phyloP scores from a whole-genome alignment of 2,888 invertebrate species.

The Apamea monoglypha region DNA sequence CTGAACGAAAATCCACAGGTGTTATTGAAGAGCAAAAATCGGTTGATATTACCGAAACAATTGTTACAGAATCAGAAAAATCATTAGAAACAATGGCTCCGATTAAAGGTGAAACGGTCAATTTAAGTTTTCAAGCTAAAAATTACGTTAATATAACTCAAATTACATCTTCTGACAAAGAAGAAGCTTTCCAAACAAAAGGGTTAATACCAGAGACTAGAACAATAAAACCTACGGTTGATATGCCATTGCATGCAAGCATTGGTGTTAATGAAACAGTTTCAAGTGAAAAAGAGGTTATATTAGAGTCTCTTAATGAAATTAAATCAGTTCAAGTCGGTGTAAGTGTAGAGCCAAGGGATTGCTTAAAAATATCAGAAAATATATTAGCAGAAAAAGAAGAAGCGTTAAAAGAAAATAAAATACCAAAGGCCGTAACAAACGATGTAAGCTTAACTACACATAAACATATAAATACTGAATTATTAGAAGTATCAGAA shows the following conservation, averaged over 20 bases:
- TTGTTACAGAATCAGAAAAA: constrained; percentile 76
- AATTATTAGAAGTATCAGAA: constrained; percentile 74
- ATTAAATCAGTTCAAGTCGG: constrained; percentile 77
- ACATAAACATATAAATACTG: constrained; percentile 76
- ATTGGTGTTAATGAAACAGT: constrained; percentile 76
- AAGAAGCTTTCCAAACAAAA: constrained; percentile 67
- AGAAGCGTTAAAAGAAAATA: constrained; percentile 66
- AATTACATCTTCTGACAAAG: constrained; percentile 83
- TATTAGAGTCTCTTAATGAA: constrained; percentile 65
- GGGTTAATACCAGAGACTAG: constrained; percentile 67
- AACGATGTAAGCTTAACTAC: constrained; percentile 72
- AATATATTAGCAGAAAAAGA: constrained; percentile 78
- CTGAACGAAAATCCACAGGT: constrained; percentile 64
- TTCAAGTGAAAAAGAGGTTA: constrained; percentile 75
- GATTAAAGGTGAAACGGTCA: constrained; percentile 70
- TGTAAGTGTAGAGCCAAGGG: constrained; percentile 83
- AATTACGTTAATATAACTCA: constrained; percentile 82
- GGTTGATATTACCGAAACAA: constrained; percentile 78
- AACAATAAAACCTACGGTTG: constrained; percentile 68
- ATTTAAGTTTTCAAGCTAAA: constrained; percentile 80
- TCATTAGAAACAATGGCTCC: constrained; percentile 61
- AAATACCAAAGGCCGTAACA: constrained; percentile 65
- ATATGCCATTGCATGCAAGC: constrained; percentile 69
- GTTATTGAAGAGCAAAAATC: constrained; percentile 77
- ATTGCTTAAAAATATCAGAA: constrained; percentile 78